These are phyloP conservation scores for Maniola hyperantus DNA, from an alignment of 2,888 invertebrate species.

Conservation along the genomic window DNA sequence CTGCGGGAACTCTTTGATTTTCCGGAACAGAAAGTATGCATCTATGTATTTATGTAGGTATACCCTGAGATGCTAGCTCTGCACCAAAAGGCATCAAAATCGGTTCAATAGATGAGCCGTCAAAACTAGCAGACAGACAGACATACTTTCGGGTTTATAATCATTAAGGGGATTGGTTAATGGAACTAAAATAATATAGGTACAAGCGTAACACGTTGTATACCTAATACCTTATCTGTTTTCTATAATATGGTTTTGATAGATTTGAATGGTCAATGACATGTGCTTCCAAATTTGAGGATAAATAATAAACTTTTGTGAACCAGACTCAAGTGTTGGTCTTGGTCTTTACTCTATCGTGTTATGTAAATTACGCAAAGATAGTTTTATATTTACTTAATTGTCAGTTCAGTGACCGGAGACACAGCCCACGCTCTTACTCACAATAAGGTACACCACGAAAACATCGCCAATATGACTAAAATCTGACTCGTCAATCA, in stretches of 20 bases:
- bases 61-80: too few species aligned
- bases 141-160: too few species aligned
- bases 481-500: conserved; percentile 25
- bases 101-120: too few species aligned
- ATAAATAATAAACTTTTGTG: conserved; percentile 58
- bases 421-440: conserved; percentile 56
- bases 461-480: conserved; percentile 44
- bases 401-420: conserved; percentile 71
- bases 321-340: conserved; percentile 72
- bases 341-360: conserved; percentile 69
- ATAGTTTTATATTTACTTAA: conserved; percentile 66
- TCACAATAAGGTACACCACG: conserved; percentile 51
- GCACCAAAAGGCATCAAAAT: too few species aligned
- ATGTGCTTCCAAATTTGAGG: conserved; percentile 44
- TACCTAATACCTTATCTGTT: conserved; percentile 15
- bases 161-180: background rate
- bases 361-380: conserved; percentile 79
- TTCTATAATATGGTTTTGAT: conserved; percentile 18
- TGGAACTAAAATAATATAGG: background rate
- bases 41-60: too few species aligned
- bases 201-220: background rate
- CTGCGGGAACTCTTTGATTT: too few species aligned
- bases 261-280: conserved; percentile 31
- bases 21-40: too few species aligned
- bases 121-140: too few species aligned